phyloP scores from a whole-genome alignment of 1,140 invertebrate species.

The Laupala kohalensis region DNA sequence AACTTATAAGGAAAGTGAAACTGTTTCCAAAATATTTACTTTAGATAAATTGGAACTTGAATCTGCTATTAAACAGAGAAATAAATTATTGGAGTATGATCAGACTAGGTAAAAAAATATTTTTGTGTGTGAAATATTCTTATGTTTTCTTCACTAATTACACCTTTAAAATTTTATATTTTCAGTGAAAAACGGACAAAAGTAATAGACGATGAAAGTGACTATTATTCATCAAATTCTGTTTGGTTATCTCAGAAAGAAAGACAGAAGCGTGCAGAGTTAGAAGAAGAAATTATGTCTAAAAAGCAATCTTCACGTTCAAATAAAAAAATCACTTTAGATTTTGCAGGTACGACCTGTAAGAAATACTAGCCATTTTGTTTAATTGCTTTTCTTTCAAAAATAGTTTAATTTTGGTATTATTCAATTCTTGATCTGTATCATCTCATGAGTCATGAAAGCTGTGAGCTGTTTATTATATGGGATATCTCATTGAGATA shows the following conservation, averaged over 20 bases:
- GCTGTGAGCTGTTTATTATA: no score
- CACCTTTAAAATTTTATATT: background rate
- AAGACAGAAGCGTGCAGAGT: conserved; percentile 49
- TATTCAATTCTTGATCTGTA: background rate
- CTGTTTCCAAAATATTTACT: conserved; percentile 52
- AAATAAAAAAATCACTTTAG: conserved; percentile 59
- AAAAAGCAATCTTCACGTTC: conserved; percentile 54
- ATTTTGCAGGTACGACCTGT: conserved; percentile 55
- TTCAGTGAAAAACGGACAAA: conserved; percentile 65
- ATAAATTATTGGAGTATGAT: conserved; percentile 78
- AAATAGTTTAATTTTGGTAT: background rate
- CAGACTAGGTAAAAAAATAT: conserved; percentile 46
- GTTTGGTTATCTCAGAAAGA: conserved; percentile 67
- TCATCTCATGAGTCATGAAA: no score
- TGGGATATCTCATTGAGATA: no score
- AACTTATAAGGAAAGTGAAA: conserved; percentile 52
- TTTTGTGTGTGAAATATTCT: background rate
- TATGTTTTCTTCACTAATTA: background rate
- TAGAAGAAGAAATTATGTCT: conserved; percentile 52
- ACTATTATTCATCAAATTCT: conserved; percentile 76
- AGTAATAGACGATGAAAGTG: conserved; percentile 89
- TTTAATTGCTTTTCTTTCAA: background rate
- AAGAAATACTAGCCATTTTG: no score
- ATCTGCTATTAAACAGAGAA: conserved; percentile 63
- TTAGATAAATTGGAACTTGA: conserved; percentile 39